Evolutionary conservation across 2,113 vertebrate genomes (phyloP), one percentile per base, ranked within the genome.

Genomic region (Camelus dromedarius): DNA sequence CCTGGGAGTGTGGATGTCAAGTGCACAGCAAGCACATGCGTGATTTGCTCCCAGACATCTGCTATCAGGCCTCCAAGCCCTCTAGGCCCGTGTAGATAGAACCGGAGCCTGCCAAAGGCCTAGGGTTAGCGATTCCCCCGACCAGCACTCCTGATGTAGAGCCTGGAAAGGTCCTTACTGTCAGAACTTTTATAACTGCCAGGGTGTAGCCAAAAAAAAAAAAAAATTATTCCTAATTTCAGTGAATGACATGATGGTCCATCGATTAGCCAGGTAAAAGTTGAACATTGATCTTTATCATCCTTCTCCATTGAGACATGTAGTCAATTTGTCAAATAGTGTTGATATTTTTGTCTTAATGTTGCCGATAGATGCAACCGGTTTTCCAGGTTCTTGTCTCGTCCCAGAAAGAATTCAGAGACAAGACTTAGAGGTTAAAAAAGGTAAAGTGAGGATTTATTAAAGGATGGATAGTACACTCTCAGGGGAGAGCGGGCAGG

Each of bases 11-110:
- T 24, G 62, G 6, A 16, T 67, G 48, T 38, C 35, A 14, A 14
- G 28, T 2, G 2, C 12, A 11, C 8, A 16, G 13, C 12, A 66
- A 1, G 30, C 0, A 0, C 20, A 67, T 52, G 35, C 2, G 2
- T 12, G 24, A 14, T 54, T 24, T 54, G 32, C 2, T 79, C 11
- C 28, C 8, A 32, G 13, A 19, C 1, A 54, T 32, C 19, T 24
- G 15, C 19, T 2, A 3, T 54, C 50, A 69, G 28, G 28, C 9
- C 16, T 42, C 56, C 14, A 46, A 14, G 20, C 6, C 38, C 15
- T 19, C 22, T 19, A 58, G 6, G 28, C 1, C 52, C 4, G 10
- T 48, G 20, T 81, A 35, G 22, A 26, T 22, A 35, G 48, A 8
- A 20, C 30, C 46, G 20, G 13, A 0, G 0, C 30, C 16, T 24